phyloP scores from a whole-genome alignment of 2,888 invertebrate genomes.

The Macaria liturata region DNA sequence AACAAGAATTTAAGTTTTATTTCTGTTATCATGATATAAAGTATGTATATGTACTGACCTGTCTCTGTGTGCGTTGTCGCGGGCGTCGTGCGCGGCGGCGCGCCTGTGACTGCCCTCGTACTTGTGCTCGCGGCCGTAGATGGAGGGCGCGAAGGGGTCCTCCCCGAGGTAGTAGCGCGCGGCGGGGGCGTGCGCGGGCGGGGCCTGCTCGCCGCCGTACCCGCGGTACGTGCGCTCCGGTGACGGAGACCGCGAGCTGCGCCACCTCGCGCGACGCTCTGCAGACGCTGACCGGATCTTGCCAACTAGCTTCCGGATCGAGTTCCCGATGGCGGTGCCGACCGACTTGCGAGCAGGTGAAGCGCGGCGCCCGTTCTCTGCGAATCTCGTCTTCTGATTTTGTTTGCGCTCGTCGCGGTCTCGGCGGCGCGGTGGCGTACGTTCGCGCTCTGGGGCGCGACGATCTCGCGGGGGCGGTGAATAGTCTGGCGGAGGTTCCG shows the following conservation, averaged over 20 bases:
- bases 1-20: too few species aligned
- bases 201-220: conserved; percentile 77
- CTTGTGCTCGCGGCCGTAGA: conserved; percentile 93
- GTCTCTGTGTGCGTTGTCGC: conserved; percentile 64
- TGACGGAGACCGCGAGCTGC: conserved; percentile 83
- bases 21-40: too few species aligned
- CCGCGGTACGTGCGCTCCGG: conserved; percentile 82
- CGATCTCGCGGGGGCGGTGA: conserved; percentile 83
- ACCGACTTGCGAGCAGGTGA: conserved; percentile 78
- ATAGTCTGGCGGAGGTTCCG: conserved; percentile 88
- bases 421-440: conserved; percentile 74
- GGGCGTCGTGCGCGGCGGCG: conserved; percentile 66
- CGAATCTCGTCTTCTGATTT: conserved; percentile 89
- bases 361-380: conserved; percentile 66
- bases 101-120: conserved; percentile 87
- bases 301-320: conserved; percentile 91
- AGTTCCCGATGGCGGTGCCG: conserved; percentile 88
- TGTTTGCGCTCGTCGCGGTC: conserved; percentile 81
- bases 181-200: conserved; percentile 75
- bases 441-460: conserved; percentile 68
- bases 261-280: conserved; percentile 87
- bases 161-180: conserved; percentile 93
- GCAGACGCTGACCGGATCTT: conserved; percentile 89
- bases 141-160: conserved; percentile 92
- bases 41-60: conserved; percentile 60